These are phyloP conservation scores for Spicauda simplicius DNA, from an alignment of 2,888 invertebrate genomes.

Conservation along the genomic window DNA sequence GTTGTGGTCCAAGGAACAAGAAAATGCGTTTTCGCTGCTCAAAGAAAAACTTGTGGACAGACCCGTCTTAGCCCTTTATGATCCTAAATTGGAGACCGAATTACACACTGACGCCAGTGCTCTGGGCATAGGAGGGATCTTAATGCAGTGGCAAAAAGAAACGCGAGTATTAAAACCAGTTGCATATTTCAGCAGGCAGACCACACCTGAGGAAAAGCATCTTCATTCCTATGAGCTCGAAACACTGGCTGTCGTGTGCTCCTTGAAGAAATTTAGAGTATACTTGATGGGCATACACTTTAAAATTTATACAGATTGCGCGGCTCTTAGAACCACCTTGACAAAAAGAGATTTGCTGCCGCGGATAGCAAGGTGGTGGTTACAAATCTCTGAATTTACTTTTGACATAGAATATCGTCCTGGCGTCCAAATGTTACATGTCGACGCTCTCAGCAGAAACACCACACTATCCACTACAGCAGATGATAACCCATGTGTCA, in stretches of 20 bases:
- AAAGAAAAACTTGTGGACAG: conserved; percentile 22
- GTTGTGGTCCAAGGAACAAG: conserved; percentile 34
- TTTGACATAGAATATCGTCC: conserved; percentile 52
- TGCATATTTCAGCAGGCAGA: conserved; percentile 45
- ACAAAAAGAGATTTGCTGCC: conserved; percentile 48
- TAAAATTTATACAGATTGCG: conserved; percentile 48
- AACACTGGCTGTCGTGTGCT: conserved; percentile 46
- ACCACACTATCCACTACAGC: background rate
- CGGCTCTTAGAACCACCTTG: conserved; percentile 48
- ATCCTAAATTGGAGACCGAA: conserved; percentile 47
- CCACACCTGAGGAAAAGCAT: conserved; percentile 41
- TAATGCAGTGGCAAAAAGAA: conserved; percentile 46
- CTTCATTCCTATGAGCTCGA: conserved; percentile 46
- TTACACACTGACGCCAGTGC: conserved; percentile 53
- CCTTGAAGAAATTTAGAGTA: conserved; percentile 47
- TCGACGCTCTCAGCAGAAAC: conserved; percentile 48
- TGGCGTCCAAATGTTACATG: conserved; percentile 49
- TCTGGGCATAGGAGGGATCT: conserved; percentile 49
- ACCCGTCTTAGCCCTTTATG: conserved; percentile 50
- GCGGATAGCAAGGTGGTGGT: conserved; percentile 53
- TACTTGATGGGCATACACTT: conserved; percentile 47
- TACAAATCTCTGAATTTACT: conserved; percentile 50
- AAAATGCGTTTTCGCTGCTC: conserved; percentile 3
- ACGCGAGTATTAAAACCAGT: conserved; percentile 40
- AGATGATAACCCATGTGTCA: background rate